Evolutionary conservation across 1,140 invertebrate genomes (phyloP), one percentile per base, ranked within the genome.

Genomic region (Eupristina koningsbergeri): DNA sequence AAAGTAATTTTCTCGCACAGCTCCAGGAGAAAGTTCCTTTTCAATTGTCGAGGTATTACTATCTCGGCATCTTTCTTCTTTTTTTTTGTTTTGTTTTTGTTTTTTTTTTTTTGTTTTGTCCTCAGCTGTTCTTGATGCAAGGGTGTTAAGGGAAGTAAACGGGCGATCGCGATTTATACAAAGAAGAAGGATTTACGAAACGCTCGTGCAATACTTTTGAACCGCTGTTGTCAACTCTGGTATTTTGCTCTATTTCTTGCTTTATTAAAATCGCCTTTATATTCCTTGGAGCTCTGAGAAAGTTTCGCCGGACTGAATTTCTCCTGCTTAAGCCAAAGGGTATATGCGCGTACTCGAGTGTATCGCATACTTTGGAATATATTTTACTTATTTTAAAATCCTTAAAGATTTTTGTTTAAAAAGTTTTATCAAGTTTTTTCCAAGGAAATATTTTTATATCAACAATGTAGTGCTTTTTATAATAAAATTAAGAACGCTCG

Each of bases 251-350:
- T 71, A 71, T 73, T 69, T 71, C 47, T 80, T 47, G 64, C 79
- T 80, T 45, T 67, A 71, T 80, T 80, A 80, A 69, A 80, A 41
- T 80, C 50, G 78, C 71, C 64, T 80, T 80, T 71, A 50, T 71
- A 26, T 45, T 39, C n/a, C 78, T n/a, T 3, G 31, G 63, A 31
- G 61, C 58, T 63, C 58, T 6, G 39, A 19, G 39, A 79, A 79
- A 79, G 34, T 67, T 79, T 64, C 34, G n/a, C 58, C 34, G 75
- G 39, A 63, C 75, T 63, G 53, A 29, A 78, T 78, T 63, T 63
- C 58, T 63, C 76, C 6, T 78, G 6, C 76, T 78, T 64, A 64
- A 45, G 29, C 36, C 53, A 36, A 63, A 13, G 36, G 26, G 22
- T 61, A 71, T 41, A 78, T 45, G 76, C 61, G 41, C 26, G 36